Evolutionary conservation across 2,797 vertebrate genomes (phyloP), one percentile per base, ranked within the genome.

Genomic region (Spinus olivaceus): DNA sequence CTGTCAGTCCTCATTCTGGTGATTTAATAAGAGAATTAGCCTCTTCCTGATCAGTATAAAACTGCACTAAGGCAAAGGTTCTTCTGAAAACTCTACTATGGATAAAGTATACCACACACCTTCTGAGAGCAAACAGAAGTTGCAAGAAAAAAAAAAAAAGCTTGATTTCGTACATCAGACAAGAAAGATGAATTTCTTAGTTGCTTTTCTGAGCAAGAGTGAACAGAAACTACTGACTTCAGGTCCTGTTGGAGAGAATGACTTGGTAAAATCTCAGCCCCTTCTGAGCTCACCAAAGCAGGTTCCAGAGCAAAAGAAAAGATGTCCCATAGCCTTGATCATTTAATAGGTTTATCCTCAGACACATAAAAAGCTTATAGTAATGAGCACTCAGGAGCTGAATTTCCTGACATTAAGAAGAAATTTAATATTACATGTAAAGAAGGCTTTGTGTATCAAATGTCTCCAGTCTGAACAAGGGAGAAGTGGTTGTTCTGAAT

Each of bases 331-430:
- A 72, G 25, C 57, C 54, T 90, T 60, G 30, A 88, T 65, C 3
- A 67, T 86, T 92, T 77, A 82, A 86, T 42, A 88, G 44, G n/a
- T 91, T 92, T 95, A 88, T 77, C 65, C 47, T 88, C 53, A 93
- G 70, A 51, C 14, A 50, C 25, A 49, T n/a, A 66, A 92, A 86
- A 80, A 63, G 37, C 41, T 91, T 57, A 56, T 10, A 39, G 56
- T 49, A 66, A 67, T 57, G 21, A 81, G 47, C 74, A 71, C 42
- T 92, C 67, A 88, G 30, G 35, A 77, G 61, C 3, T 81, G 21
- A 59, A 81, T 49, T 86, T 94, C 47, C 66, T 91, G 59, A 85
- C 41, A 42, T 79, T 78, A 86, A 37, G 46, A 72, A 79, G 37
- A 83, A 95, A 87, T 32, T n/a, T 53, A 47, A 39, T 56, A 81